Base-by-base conservation (phyloP, 2,888 invertebrate genomes). In the Drosophila neotestacea region DNA sequence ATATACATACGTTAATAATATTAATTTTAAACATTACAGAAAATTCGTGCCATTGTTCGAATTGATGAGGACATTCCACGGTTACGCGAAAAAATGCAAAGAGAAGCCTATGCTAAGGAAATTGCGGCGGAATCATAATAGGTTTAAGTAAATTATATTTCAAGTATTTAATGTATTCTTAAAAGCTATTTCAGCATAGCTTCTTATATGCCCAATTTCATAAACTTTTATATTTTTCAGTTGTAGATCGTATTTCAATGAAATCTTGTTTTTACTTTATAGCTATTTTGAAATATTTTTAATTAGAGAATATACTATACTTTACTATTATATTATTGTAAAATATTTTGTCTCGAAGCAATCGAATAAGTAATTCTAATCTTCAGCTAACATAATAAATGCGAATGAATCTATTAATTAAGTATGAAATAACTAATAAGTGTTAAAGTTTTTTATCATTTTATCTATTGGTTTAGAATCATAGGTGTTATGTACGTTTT, bases 1-100 rank as follows among this genome's bases (percentile, higher is more conserved):
- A 16, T 16, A 16, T 16, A 16, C 16, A 16, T 16, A 16, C 16
- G 16, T 27, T 41, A 34, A 56, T 44, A 22, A 34, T 28, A 34
- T 13, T 47, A 0, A 9, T n/a, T 44, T 44, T 6, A 10, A 36
- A 13, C 46, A 89, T 94, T 94, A 0, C 93, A 98, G 98, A 97
- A 96, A 96, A 95, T 96, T 93, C 95, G 96, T 91, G 93, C 95
- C 72, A 95, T 98, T 84, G 95, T 97, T 48, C 95, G 96, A 92
- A 97, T 97, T 92, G 96, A 97, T 48, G 97, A 97, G 84, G 96
- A 97, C 84, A 95, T 98, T 1, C 95, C 95, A 64, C 93, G 95
- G 56, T 93, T 97, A 60, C 94, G 97, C 81, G 95, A 95, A 74
- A 97, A 96, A 93, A 97, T 97, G 96, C 95, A 95, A 77, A 93